Base-by-base conservation (phyloP, 2,113 vertebrate genomes). In the Octodon degus region DNA sequence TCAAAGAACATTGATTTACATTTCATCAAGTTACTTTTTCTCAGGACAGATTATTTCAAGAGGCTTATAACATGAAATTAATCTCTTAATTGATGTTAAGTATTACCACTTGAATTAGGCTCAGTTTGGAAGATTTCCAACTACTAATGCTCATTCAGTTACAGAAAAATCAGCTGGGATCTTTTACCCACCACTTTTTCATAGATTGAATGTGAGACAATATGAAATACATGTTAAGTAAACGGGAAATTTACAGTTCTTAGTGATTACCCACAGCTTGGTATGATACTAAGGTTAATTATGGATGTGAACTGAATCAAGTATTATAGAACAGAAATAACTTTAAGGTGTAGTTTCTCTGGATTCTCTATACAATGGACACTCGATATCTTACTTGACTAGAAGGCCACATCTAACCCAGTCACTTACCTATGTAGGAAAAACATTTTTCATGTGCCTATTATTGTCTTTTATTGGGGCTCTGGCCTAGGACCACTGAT, bases 71-170 rank as follows among this genome's bases (percentile, higher is more conserved):
- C 37, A 55, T 47, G 55, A 72, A 85, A 96, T 88, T 79, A 65
- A 95, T 94, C 88, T 85, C 74, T 91, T 60, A 86, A 76, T 89
- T 93, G 90, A 88, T 87, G 58, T 88, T 92, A 90, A 90, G 53
- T 27, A 19, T 34, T 32, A 12, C 53, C 65, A 9, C 70, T 60
- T 74, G 96, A 86, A 58, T 93, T 58, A 83, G 68, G 53, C 60
- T 90, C 22, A 70, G 0, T 88, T 14, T 77, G 89, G 84, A 95
- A 92, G 93, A 55, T 30, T 63, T 53, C 65, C 86, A 83, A 88
- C 34, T 58, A 87, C 30, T 32, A 87, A 86, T 25, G 81, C 68
- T 76, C 68, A 68, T 68, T 79, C n/a, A 65, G 62, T 86, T 30
- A 55, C 22, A 53, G 1, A 30, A 85, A 94, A 84, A 53, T 65